These are phyloP conservation scores for Amphipoea lucens DNA, from an alignment of 2,888 invertebrate species.

Conservation along the genomic window DNA sequence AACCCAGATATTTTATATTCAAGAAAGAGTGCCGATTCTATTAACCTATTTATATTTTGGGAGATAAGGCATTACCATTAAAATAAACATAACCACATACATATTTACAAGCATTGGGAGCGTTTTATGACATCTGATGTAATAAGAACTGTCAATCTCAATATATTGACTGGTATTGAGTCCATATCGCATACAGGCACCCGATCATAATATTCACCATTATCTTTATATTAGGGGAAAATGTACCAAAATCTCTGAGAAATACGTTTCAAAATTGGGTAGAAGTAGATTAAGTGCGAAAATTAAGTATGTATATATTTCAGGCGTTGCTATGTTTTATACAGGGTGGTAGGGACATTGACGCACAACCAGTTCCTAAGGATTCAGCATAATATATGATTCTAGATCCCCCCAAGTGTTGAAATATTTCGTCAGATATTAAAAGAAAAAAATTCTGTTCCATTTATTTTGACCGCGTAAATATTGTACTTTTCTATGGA, in stretches of 20 bases:
- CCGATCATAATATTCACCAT: slow-evolving; percentile 40
- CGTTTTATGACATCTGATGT: slow-evolving; percentile 69
- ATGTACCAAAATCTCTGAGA: not conserved
- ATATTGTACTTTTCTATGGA: not conserved
- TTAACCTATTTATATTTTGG: slow-evolving; percentile 29
- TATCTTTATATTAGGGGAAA: slow-evolving; percentile 22
- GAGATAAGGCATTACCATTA: slow-evolving; percentile 28
- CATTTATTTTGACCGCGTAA: not conserved
- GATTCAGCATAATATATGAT: not conserved
- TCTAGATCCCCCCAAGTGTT: too few relatives aligned
- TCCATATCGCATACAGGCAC: slow-evolving; percentile 2
- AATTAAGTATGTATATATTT: slow-evolving; percentile 18
- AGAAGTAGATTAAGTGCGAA: not conserved
- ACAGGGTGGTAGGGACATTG: not conserved
- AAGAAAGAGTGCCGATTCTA: not conserved
- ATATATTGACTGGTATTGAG: slow-evolving; percentile 63
- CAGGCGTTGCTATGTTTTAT: slow-evolving; percentile 11
- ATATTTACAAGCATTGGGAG: slow-evolving; percentile 52
- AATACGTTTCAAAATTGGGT: slow-evolving; percentile 3
- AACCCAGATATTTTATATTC: not conserved
- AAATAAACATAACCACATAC: slow-evolving; percentile 50
- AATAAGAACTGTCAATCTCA: slow-evolving; percentile 72
- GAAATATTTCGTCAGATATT: too few relatives aligned
- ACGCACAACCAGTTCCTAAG: not conserved
- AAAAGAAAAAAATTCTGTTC: too few relatives aligned